Conservation (phyloP, 1,140 invertebrate species). For the Heliconius nattereri region DNA sequence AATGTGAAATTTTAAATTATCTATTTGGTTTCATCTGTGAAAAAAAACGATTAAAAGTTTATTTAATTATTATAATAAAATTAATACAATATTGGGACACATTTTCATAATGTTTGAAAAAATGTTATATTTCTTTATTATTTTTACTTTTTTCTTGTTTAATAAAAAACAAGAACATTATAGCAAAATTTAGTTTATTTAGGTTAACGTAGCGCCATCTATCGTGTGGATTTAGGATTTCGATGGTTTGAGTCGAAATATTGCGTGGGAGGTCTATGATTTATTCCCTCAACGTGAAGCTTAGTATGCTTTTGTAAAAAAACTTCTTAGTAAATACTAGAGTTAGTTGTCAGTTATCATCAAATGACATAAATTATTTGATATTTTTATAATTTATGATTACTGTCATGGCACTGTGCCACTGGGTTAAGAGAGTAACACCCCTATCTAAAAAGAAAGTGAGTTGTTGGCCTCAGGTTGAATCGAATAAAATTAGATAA, state of each 20-base stretch:
- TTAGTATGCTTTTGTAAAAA: neutral
- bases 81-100: too few species aligned
- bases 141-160: neutral
- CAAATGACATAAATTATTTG: neutral
- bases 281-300: neutral
- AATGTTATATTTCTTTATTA: too few species aligned
- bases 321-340: neutral
- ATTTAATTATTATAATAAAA: too few species aligned
- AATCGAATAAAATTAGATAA: neutral
- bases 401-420: neutral
- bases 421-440: constrained; percentile 7
- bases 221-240: neutral
- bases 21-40: too few species aligned
- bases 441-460: neutral
- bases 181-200: neutral
- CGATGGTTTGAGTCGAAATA: constrained; percentile 3
- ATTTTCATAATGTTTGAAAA: too few species aligned
- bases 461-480: neutral
- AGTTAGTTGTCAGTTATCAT: neutral
- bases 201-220: neutral
- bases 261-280: neutral
- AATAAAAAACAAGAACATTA: neutral
- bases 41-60: too few species aligned
- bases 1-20: too few species aligned
- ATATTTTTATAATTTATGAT: neutral